Evolutionary conservation across 2,888 invertebrate species (phyloP), one percentile per base, ranked within the genome.

Genomic region (Ethmia dodecea): DNA sequence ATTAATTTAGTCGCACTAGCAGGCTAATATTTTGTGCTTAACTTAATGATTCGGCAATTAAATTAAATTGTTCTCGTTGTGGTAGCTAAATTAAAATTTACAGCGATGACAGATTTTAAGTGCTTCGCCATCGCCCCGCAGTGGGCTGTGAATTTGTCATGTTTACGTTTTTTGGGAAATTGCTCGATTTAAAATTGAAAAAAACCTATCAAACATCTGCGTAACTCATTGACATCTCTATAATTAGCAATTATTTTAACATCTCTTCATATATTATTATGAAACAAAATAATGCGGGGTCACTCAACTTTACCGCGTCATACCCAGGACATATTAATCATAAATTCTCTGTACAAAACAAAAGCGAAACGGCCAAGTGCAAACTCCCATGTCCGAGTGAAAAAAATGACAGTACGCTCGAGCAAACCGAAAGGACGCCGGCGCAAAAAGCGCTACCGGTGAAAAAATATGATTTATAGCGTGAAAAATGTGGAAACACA

Each of bases 401-500:
- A 84, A 80, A 83, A 81, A 84, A 81, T 79, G 75, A 79, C 77
- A 77, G 73, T 67, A 75, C 78, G 75, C 79, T 68, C 73, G 71
- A 70, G 67, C 74, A 67, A 73, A 78, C 79, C 78, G 70, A 83
- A 76, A 79, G 83, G 79, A 80, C 77, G 73, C 65, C 57, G 53
- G 68, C 63, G 73, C 74, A 83, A 84, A 86, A 86, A 84, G 73
- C 75, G 73, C 73, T 72, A 72, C 76, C 79, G 76, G 78, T 81
- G 83, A 84, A 86, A 86, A 86, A 87, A 86, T 80, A 83, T 87
- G 86, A 87, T 87, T 86, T 86, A 86, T 79, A 47, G 70, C 77
- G 72, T 80, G 86, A 86, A 87, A 87, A 86, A 86, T 86, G 86
- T 83, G 81, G 76, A 84, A 84, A 81, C 79, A 83, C 80, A 77